Evolutionary conservation across 2,113 vertebrate genomes (phyloP), one percentile per base, ranked within the genome.

Genomic region (Hydrolagus affinis): DNA sequence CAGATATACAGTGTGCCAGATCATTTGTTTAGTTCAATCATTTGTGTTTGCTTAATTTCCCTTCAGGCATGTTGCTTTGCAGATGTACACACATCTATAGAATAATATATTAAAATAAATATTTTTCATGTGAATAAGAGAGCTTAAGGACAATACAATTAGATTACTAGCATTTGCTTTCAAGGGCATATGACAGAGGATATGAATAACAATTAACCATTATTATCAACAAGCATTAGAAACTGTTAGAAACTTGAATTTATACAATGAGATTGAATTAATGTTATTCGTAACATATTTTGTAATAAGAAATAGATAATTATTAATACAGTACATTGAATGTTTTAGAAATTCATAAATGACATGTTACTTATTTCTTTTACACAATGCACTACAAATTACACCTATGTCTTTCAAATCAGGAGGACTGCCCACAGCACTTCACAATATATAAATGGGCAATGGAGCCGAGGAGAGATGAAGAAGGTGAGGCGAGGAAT

Each of bases 111-210:
- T 44, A 44, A 6, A 57, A 73, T 72, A 85, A 85, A 57, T 85
- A 60, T 56, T 59, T 66, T 85, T 15, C 30, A 25, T 75, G 57
- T 7, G 28, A 30, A 70, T 21, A n/a, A 32, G 60, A 28, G 60
- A 85, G 71, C 70, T 85, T 85, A 74, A 15, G 70, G 71, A 64
- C 71, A 62, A 73, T 70, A 60, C 57, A 74, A 85, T 85, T 85
- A 75, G 56, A 85, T 85, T 64, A 85, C 23, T 74, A 12, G 11
- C 71, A 30, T 57, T 11, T 73, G 56, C 59, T 57, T 85, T 85
- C 70, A 85, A 85, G 71, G 85, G 11, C 71, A 66, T 85, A 64
- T 30, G 17, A 21, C 23, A 66, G 11, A 64, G 70, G 11, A 59
- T 28, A 8, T 19, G 71, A 59, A 59, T 85, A 30, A 74, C 19